These are phyloP conservation scores for Antennarius striatus DNA, from an alignment of 2,113 vertebrate genomes.

Conservation along the genomic window DNA sequence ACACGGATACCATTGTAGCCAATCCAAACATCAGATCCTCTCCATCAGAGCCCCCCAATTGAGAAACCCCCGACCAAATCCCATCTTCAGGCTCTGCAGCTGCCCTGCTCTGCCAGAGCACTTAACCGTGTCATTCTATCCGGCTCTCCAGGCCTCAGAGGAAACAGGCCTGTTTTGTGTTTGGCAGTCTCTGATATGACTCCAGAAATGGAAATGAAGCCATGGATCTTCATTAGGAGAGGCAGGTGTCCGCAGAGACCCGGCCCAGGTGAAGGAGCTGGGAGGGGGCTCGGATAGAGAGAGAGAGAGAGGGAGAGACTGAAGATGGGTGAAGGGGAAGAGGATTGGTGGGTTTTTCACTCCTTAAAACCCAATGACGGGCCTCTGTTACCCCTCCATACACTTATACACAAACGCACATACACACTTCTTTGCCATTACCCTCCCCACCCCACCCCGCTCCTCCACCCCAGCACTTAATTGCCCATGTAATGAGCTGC, in stretches of 20 bases:
- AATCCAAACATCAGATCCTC: constrained; percentile 82
- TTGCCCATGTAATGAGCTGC: constrained; percentile 87
- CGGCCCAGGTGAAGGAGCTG: constrained; percentile 87
- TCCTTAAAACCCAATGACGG: constrained; percentile 73
- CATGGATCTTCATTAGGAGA: constrained; percentile 89
- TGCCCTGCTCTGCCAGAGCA: constrained; percentile 81
- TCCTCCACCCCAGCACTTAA: constrained; percentile 83
- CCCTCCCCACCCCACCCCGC: constrained; percentile 39
- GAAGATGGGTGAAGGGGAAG: constrained; percentile 33
- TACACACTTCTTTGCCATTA: constrained; percentile 55
- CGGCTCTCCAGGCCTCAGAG: constrained; percentile 77
- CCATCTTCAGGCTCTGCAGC: constrained; percentile 83
- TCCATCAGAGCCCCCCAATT: constrained; percentile 75
- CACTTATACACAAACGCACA: constrained; percentile 27
- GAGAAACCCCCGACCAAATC: constrained; percentile 74
- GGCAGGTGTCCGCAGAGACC: constrained; percentile 87
- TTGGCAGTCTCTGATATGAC: constrained; percentile 80
- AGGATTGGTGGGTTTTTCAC: constrained; percentile 73
- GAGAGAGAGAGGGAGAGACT: neutral
- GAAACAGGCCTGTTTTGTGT: constrained; percentile 83
- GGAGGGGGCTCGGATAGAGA: constrained; percentile 28
- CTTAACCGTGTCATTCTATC: constrained; percentile 85
- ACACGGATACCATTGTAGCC: constrained; percentile 81
- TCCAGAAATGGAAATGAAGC: constrained; percentile 87
- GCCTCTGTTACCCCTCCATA: constrained; percentile 32